phyloP scores from a whole-genome alignment of 2,113 vertebrate genomes.

The Chitala chitala region DNA sequence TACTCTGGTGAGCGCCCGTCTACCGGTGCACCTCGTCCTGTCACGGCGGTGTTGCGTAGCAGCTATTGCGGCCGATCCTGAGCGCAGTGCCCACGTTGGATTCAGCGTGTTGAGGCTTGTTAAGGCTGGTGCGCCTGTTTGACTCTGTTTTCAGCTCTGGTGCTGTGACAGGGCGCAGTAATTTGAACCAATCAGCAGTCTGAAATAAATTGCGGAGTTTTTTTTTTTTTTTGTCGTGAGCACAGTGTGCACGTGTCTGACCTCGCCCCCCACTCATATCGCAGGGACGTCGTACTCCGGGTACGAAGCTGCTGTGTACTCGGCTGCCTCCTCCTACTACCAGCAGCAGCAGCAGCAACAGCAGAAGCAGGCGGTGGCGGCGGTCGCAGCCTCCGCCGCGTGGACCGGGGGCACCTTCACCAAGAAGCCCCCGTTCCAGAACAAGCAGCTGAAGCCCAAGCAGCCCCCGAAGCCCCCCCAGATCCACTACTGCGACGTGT shows the following conservation, averaged over 20 bases:
- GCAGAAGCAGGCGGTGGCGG: conserved; percentile 80
- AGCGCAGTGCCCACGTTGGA: no score
- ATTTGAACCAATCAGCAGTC: no score
- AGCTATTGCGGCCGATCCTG: no score
- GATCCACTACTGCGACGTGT: conserved; percentile 98
- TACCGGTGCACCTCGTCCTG: no score
- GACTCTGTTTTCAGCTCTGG: no score
- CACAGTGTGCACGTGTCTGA: neutral
- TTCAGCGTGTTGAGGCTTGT: no score
- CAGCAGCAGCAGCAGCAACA: conserved; percentile 90
- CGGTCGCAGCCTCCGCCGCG: conserved; percentile 87
- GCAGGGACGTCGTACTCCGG: conserved; percentile 92
- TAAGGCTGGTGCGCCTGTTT: no score
- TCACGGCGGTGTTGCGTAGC: no score
- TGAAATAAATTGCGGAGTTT: no score
- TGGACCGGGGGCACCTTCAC: conserved; percentile 95
- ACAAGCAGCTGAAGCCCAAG: conserved; percentile 91
- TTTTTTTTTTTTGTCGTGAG: no score
- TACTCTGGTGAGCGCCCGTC: conserved; percentile 72
- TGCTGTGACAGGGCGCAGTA: no score
- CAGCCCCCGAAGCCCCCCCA: conserved; percentile 97
- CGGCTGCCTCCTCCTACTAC: conserved; percentile 94
- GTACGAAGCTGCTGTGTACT: conserved; percentile 97
- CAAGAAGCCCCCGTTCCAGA: conserved; percentile 94
- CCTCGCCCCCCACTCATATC: neutral